Evolutionary conservation across 2,888 invertebrate species (phyloP).

Genomic region (Perithous albicinctus): DNA sequence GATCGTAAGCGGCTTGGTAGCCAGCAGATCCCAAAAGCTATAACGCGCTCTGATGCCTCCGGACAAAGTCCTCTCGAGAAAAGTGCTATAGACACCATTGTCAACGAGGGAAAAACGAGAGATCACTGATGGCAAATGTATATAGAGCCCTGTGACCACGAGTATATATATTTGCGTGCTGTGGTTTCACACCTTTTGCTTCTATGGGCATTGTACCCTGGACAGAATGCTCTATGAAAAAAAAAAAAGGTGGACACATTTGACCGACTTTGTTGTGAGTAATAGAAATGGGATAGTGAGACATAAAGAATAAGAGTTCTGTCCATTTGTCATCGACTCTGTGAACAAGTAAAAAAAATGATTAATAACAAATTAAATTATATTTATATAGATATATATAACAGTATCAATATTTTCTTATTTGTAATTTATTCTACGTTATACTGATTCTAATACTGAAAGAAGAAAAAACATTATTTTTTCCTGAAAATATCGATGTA

Average conservation of each 20-base stretch:
- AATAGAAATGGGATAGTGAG: not conserved
- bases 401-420: too few species aligned
- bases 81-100: conserved; percentile 47
- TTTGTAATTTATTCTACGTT: too few species aligned
- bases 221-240: not conserved
- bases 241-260: conserved; percentile 8
- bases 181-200: conserved; percentile 31
- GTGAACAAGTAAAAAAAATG: not conserved
- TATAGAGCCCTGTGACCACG: conserved; percentile 8
- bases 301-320: not conserved
- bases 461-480: too few species aligned
- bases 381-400: too few species aligned
- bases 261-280: not conserved
- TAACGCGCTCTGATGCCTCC: conserved; percentile 62
- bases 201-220: not conserved
- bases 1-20: conserved; percentile 76
- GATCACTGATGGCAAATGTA: not conserved
- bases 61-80: conserved; percentile 63
- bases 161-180: conserved; percentile 13
- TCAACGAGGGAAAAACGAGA: conserved; percentile 30
- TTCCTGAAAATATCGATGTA: too few species aligned
- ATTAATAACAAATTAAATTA: too few species aligned
- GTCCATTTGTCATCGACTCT: not conserved
- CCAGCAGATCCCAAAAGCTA: conserved; percentile 44
- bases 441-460: too few species aligned